Percentiles rank a stretch among this genome's conserved stretches.
These are phyloP conservation scores for Rhinopomastus cyanomelas DNA, from an alignment of 2,113 vertebrate genomes.

Conservation along the genomic window DNA sequence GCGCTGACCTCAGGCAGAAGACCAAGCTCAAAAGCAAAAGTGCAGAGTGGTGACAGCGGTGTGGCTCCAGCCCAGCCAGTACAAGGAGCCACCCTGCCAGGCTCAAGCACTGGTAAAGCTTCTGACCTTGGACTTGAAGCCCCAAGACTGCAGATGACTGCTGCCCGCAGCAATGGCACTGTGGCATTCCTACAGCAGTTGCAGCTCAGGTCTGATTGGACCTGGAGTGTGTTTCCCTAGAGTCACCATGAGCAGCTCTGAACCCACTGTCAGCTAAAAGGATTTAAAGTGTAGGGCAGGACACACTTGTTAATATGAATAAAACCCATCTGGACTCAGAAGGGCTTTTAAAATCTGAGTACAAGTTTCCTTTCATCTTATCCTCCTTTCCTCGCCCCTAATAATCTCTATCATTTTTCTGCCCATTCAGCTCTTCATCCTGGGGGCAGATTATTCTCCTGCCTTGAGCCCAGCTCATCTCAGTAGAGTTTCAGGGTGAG, in stretches of 20 bases:
- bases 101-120: not conserved
- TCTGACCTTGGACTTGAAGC: not conserved
- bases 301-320: not conserved
- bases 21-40: not conserved
- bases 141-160: not conserved
- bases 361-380: not conserved
- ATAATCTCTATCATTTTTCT: not conserved
- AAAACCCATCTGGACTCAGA: not conserved
- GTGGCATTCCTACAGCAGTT: not conserved
- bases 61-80: not conserved
- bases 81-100: not conserved
- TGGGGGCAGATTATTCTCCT: not conserved
- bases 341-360: not conserved
- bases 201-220: not conserved
- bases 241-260: not conserved
- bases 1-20: not conserved
- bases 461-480: not conserved
- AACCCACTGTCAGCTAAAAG: not conserved
- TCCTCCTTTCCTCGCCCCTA: not conserved
- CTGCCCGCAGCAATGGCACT: not conserved
- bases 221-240: not conserved
- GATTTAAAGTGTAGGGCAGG: not conserved
- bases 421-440: not conserved
- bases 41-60: not conserved
- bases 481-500: not conserved